A percentile compares a stretch with the other conserved stretches of the same genome.
These are phyloP conservation scores for Drosophila suboccidentalis DNA, from an alignment of 2,888 invertebrate genomes.

Conservation along the genomic window DNA sequence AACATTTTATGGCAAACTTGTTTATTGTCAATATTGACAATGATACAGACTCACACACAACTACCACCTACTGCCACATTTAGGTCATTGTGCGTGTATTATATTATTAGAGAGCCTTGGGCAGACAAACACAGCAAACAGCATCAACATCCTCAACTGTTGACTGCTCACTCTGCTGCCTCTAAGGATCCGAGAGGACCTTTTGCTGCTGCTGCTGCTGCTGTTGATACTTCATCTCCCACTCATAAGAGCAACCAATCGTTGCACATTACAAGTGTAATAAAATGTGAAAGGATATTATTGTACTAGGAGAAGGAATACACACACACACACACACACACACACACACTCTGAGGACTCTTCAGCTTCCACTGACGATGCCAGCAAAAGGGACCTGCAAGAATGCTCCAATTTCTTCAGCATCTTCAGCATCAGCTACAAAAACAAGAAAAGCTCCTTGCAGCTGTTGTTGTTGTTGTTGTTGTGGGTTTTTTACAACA, in stretches of 20 bases:
- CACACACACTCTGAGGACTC: constrained; percentile 5
- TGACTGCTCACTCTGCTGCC: constrained; percentile 55
- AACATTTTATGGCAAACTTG: constrained; percentile 77
- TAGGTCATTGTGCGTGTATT: constrained; percentile 54
- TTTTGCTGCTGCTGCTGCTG: constrained; percentile 13
- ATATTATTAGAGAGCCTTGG: constrained; percentile 69
- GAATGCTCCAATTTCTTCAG: constrained; percentile 30
- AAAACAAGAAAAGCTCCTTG: constrained; percentile 19
- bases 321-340: constrained; percentile 5
- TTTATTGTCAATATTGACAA: constrained; percentile 81
- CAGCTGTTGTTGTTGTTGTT: constrained; percentile 22
- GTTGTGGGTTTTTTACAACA: constrained; percentile 1
- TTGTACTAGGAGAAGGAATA: constrained; percentile 47
- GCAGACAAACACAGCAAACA: constrained; percentile 35
- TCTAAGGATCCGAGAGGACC: constrained; percentile 36
- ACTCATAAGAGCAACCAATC: constrained; percentile 57
- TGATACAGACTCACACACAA: constrained; percentile 51
- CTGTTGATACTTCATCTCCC: constrained; percentile 5
- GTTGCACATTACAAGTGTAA: constrained; percentile 78
- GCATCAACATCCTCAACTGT: constrained; percentile 9
- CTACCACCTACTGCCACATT: constrained; percentile 49
- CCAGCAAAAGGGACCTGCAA: constrained; percentile 9
- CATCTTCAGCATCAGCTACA: constrained; percentile 3
- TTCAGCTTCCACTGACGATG: constrained; percentile 9
- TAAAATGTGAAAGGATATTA: constrained; percentile 79